A percentile compares a stretch with the other conserved stretches of the same genome.
These are phyloP conservation scores for Xenentodon cancila DNA, from an alignment of 2,797 vertebrate genomes.

Conservation along the genomic window DNA sequence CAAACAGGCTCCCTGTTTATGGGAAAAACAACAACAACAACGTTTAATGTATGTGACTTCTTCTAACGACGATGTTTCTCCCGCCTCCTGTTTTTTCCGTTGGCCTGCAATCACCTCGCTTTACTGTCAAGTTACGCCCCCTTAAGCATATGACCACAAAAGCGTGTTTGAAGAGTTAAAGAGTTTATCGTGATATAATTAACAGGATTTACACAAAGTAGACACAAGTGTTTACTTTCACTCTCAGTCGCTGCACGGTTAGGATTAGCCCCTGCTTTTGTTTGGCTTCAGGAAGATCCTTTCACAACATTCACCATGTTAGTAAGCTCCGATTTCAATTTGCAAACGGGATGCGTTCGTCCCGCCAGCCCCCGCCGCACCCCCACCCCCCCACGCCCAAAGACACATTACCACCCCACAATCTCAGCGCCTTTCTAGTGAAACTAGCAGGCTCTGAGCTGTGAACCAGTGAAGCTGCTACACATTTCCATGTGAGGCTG, in stretches of 20 bases:
- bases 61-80: neutral
- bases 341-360: neutral
- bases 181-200: neutral
- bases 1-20: too few species aligned
- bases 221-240: neutral
- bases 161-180: neutral
- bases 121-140: neutral
- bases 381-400: neutral
- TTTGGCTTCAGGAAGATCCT: neutral
- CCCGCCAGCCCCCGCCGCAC: neutral
- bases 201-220: neutral
- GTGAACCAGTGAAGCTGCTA: constrained; percentile 7
- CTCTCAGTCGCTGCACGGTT: neutral
- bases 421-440: constrained; percentile 7
- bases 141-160: neutral
- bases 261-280: neutral
- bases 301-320: neutral
- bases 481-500: neutral
- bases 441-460: constrained; percentile 2
- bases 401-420: neutral
- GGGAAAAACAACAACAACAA: too few species aligned
- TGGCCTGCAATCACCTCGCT: neutral
- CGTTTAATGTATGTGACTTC: neutral
- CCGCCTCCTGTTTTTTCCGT: neutral
- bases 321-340: constrained; percentile 2